These are phyloP conservation scores for Cliona cf. orientalis DNA, from an alignment of 37 sponge, comb jelly and placozoan species.

Conservation along the genomic window DNA sequence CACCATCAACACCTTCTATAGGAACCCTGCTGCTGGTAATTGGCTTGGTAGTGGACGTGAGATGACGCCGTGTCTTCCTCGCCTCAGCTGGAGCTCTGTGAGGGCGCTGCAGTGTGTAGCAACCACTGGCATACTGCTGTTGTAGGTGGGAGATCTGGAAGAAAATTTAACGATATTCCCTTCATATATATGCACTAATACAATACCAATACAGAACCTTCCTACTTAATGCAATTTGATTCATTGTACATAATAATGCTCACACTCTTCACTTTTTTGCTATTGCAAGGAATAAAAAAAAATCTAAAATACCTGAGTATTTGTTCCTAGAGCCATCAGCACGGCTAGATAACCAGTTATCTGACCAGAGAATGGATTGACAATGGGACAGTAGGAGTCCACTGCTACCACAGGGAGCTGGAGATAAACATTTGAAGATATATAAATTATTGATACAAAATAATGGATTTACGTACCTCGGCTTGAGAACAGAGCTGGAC, in stretches of 20 bases:
- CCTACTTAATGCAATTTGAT: neutral
- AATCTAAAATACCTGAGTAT: constrained; percentile 42
- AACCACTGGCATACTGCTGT: constrained; percentile 56
- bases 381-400: constrained; percentile 82
- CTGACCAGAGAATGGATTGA: constrained; percentile 73
- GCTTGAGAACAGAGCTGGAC: constrained; percentile 27
- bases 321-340: constrained; percentile 70
- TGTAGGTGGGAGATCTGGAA: constrained; percentile 40
- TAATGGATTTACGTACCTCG: constrained; percentile 32
- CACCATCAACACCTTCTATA: too few relatives aligned
- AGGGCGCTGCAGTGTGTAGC: constrained; percentile 44
- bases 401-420: constrained; percentile 74
- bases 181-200: neutral
- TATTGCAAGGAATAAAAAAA: neutral
- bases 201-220: neutral
- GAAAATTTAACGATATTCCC: neutral
- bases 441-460: neutral
- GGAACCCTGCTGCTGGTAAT: too few relatives aligned
- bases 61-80: neutral
- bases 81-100: neutral
- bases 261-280: neutral
- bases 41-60: too few relatives aligned
- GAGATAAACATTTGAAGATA: neutral
- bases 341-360: constrained; percentile 61
- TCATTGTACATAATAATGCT: neutral